Base-by-base conservation (phyloP, 2,888 invertebrate genomes). In the Eustalomyia histrio region DNA sequence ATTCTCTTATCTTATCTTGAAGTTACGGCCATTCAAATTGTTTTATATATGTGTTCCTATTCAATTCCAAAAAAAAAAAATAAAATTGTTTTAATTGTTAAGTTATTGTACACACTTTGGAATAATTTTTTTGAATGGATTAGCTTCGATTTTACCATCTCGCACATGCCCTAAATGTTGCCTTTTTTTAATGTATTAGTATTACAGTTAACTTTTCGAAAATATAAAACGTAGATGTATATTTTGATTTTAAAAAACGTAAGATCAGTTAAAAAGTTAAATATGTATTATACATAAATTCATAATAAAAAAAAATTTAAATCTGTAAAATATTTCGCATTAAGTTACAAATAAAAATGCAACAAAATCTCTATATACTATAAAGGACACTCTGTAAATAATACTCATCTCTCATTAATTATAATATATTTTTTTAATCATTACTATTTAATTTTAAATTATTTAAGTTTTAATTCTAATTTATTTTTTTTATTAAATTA, bases 391-490 rank as follows among this genome's bases (percentile, higher is more conserved):
- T 63, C 60, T 76, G 76, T 80, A 80, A 68, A 73, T 73, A 73
- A 72, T 18, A 61, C 57, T 63, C 35, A 71, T 55, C 35, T 60
- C 9, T 55, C 61, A 50, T 55, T 29, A 29, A 14, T 43, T 10
- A 47, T 43, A 0, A 69, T 60, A 69, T 1, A 61, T 72, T 75
- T 75, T 29, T 58, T 47, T 57, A 50, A 58, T 16, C 58, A 39
- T 69, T 61, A 57, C 29, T 43, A 16, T 33, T 58, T 43, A 17
- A 47, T 67, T 33, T 21, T n/a, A 47, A 68, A 64, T 33, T 21
- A 29, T 61, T 72, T 68, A 68, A 68, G 52, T 76, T 76, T 76
- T 63, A 64, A 63, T 72, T 80, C 68, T 43, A 8, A 33, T 74
- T 50, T 50, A 47, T 47, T 24, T 47, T 47, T 24, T 47, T 47